phyloP scores from a whole-genome alignment of 2,888 invertebrate species.

The Julus scanicus region DNA sequence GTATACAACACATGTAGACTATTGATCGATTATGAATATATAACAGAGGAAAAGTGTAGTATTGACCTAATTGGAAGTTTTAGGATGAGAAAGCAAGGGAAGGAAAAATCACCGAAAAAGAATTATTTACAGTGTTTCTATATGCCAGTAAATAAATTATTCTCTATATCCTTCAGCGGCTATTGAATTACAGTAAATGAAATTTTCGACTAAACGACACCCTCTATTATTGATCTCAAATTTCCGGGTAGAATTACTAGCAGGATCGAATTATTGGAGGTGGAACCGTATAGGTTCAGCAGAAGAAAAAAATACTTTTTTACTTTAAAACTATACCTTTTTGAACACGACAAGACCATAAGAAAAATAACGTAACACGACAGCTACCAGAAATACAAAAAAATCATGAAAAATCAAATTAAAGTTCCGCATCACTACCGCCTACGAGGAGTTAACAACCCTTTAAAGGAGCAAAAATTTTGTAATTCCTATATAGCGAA shows the following conservation, averaged over 20 bases:
- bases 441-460: not conserved
- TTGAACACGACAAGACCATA: not conserved
- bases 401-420: constrained; percentile 40
- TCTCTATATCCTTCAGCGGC: not conserved
- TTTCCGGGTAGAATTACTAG: constrained; percentile 9
- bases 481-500: constrained; percentile 3
- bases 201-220: constrained; percentile 40
- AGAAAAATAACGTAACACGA: not conserved
- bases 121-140: not conserved
- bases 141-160: constrained; percentile 28
- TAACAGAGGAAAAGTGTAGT: not conserved
- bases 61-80: constrained; percentile 21
- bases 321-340: not conserved
- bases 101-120: not conserved
- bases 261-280: constrained; percentile 29
- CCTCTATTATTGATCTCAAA: constrained; percentile 45
- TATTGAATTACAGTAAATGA: constrained; percentile 35
- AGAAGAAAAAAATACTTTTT: not conserved
- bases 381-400: not conserved
- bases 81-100: not conserved
- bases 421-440: not conserved
- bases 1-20: constrained; percentile 9
- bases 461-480: not conserved
- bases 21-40: constrained; percentile 43
- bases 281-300: not conserved